phyloP scores from a whole-genome alignment of 23 tunicate species.

The Phallusia fumigata region DNA sequence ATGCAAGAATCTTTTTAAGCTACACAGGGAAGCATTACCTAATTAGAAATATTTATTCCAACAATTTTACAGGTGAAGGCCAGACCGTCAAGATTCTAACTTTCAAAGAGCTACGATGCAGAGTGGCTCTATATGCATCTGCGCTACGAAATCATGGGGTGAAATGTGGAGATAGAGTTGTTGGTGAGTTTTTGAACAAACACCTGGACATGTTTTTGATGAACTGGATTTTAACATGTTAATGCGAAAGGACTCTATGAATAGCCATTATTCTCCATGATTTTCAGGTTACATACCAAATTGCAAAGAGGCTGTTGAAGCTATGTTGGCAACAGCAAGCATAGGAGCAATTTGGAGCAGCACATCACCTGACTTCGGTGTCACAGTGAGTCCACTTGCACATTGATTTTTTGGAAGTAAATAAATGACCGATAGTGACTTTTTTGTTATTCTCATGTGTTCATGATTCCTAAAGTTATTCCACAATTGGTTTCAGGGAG shows the following conservation, averaged over 20 bases:
- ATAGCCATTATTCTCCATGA: not conserved
- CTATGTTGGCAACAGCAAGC: slow-evolving; percentile 85
- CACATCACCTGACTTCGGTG: slow-evolving; percentile 92
- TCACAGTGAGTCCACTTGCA: slow-evolving; percentile 43
- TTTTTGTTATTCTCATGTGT: not conserved
- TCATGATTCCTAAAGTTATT: no score
- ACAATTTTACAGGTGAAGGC: slow-evolving; percentile 69
- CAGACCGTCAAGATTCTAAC: slow-evolving; percentile 36
- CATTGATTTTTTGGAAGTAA: no score
- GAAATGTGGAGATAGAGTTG: slow-evolving; percentile 67
- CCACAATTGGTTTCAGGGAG: slow-evolving; percentile 51
- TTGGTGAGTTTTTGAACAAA: slow-evolving; percentile 25
- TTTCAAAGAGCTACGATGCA: slow-evolving; percentile 35
- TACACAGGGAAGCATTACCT: not conserved
- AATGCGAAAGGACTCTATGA: no score
- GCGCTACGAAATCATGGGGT: slow-evolving; percentile 62
- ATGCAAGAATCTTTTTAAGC: not conserved
- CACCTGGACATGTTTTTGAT: not conserved
- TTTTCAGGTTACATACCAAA: slow-evolving; percentile 78
- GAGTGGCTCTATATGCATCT: slow-evolving; percentile 50
- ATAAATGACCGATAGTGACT: not conserved
- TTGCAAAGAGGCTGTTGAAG: slow-evolving; percentile 72
- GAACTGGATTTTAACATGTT: no score
- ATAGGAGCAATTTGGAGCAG: slow-evolving; percentile 93
- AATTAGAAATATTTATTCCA: not conserved